phyloP scores from a whole-genome alignment of 2,797 vertebrate species.

The Eospalax fontanierii region DNA sequence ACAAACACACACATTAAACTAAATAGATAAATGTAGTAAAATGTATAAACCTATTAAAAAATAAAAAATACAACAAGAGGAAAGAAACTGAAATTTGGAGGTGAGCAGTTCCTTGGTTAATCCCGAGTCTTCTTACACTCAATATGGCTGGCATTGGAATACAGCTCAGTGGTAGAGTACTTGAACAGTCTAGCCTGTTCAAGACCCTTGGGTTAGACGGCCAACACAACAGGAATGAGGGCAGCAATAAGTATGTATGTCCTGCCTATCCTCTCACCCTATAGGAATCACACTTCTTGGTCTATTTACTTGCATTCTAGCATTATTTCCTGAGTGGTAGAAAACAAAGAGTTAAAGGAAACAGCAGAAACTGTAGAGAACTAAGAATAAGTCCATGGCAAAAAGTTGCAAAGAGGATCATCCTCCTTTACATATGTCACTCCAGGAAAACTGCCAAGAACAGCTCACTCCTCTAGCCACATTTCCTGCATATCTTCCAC shows the following conservation, averaged over 20 bases:
- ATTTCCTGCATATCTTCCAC: conserved; percentile 73
- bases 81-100: neutral
- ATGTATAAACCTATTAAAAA: neutral
- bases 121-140: conserved; percentile 27
- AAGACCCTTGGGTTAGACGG: neutral
- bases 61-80: conserved; percentile 1
- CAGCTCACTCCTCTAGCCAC: conserved; percentile 70
- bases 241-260: neutral
- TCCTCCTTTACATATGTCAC: conserved; percentile 81
- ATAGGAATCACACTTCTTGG: conserved; percentile 46
- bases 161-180: neutral
- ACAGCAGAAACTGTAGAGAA: conserved; percentile 43
- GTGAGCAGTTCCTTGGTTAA: neutral
- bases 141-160: neutral
- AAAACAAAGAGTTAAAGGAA: conserved; percentile 73
- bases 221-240: neutral
- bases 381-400: conserved; percentile 67
- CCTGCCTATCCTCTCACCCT: conserved; percentile 30
- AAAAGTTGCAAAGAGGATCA: conserved; percentile 73
- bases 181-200: neutral
- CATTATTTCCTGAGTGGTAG: conserved; percentile 63
- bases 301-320: conserved; percentile 60
- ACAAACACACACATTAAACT: neutral
- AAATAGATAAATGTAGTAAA: too few species aligned
- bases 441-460: conserved; percentile 82